Conservation (phyloP, 2,888 invertebrate genomes). For the Hemistola chrysoprasaria region DNA sequence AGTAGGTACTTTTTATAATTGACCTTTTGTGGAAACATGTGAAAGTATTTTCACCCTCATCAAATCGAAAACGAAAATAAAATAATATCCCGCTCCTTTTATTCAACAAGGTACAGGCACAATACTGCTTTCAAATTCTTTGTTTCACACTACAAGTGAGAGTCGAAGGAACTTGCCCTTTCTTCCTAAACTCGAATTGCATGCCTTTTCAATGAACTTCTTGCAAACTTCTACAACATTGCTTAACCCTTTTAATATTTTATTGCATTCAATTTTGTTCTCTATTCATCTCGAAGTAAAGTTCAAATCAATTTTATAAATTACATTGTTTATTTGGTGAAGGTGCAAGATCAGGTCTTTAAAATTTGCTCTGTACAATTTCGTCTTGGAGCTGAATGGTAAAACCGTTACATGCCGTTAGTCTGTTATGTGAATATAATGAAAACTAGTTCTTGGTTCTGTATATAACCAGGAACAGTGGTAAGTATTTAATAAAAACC, state of each 20-base stretch:
- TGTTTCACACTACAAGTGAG: constrained; percentile 63
- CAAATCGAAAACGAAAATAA: constrained; percentile 12
- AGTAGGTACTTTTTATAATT: too few relatives aligned
- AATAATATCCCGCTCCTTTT: constrained; percentile 22
- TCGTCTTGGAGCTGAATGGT: constrained; percentile 49
- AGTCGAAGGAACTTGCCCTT: constrained; percentile 56
- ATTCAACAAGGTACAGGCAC: constrained; percentile 52
- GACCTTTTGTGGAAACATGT: constrained; percentile 20
- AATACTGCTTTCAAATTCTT: constrained; percentile 66
- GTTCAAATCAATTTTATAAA: not conserved
- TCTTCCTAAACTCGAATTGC: constrained; percentile 58
- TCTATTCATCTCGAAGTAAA: constrained; percentile 6
- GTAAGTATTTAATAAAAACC: too few relatives aligned
- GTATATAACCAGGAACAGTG: constrained; percentile 1
- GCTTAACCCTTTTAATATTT: constrained; percentile 26
- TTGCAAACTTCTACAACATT: constrained; percentile 49
- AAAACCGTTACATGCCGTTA: constrained; percentile 63
- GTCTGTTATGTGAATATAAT: constrained; percentile 30
- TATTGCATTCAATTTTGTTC: constrained; percentile 10
- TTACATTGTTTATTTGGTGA: constrained; percentile 23
- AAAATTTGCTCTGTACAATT: constrained; percentile 41
- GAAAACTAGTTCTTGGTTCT: constrained; percentile 24
- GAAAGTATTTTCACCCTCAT: constrained; percentile 26
- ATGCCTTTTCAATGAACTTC: constrained; percentile 74
- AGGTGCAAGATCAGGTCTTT: constrained; percentile 52